phyloP scores from a whole-genome alignment of 2,888 invertebrate species.

The Volucella inanis region DNA sequence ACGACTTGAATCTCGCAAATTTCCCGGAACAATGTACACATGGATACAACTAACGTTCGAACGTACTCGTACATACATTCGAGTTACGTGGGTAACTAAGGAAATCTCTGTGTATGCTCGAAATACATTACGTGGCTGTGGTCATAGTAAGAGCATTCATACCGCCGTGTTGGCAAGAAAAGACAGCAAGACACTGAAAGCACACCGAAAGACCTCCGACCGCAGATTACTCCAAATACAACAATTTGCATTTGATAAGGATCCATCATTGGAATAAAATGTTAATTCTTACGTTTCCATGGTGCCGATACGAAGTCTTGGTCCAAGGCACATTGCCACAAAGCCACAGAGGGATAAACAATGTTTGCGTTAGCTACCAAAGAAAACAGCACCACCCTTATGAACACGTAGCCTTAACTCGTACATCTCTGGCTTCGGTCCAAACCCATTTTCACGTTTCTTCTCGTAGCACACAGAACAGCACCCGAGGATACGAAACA shows the following conservation, averaged over 20 bases:
- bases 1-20: conserved; percentile 41
- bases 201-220: conserved; percentile 62
- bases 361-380: conserved; percentile 37
- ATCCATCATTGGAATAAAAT: conserved; percentile 75
- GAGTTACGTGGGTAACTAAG: conserved; percentile 9
- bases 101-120: conserved; percentile 46
- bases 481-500: conserved; percentile 32
- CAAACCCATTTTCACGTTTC: conserved; percentile 69
- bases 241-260: conserved; percentile 73
- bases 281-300: conserved; percentile 65
- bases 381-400: conserved; percentile 2
- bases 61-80: conserved; percentile 12
- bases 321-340: background rate
- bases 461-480: conserved; percentile 27
- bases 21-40: conserved; percentile 62
- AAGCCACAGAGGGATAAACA: conserved; percentile 39
- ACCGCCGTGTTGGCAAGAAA: too few species aligned
- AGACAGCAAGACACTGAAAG: conserved; percentile 19
- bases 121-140: conserved; percentile 46
- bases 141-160: conserved; percentile 8
- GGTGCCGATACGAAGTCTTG: conserved; percentile 3
- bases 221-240: conserved; percentile 75
- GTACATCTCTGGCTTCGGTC: conserved; percentile 45
- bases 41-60: conserved; percentile 9
- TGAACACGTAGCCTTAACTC: background rate